phyloP scores from a whole-genome alignment of 2,113 vertebrate genomes.

The Promerops cafer region DNA sequence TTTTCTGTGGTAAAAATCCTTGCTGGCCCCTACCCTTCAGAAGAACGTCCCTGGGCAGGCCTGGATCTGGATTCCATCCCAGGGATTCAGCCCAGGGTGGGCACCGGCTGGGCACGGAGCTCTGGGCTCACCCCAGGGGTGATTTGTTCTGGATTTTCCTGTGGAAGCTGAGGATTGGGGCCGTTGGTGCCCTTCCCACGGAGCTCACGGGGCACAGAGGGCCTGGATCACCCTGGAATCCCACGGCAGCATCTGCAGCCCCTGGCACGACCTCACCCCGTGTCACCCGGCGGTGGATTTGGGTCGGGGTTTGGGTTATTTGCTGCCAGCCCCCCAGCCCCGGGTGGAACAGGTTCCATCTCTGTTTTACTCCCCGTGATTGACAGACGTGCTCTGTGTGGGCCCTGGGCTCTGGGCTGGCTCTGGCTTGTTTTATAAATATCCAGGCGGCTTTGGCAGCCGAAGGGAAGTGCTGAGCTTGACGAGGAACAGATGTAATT shows the following conservation, averaged over 20 bases:
- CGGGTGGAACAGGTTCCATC: too few species aligned
- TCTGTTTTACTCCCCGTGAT: background rate
- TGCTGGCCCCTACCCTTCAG: background rate
- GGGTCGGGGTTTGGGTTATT: too few species aligned
- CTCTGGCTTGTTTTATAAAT: background rate
- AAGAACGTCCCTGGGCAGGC: background rate
- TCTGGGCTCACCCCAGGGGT: background rate
- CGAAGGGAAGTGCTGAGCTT: background rate
- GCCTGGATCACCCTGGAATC: background rate
- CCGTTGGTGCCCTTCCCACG: background rate
- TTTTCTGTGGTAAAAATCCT: background rate
- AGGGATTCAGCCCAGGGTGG: background rate
- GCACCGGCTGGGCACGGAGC: accelerated
- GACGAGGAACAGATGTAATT: background rate
- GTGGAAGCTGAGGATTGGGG: background rate
- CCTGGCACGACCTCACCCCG: accelerated
- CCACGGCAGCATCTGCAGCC: accelerated
- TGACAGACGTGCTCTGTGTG: background rate
- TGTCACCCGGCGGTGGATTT: accelerated
- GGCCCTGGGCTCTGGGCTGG: background rate
- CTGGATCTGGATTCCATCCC: background rate
- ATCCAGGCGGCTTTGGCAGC: background rate
- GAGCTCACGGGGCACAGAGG: background rate
- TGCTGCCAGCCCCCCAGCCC: too few species aligned
- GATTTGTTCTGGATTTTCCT: background rate